Conservation (phyloP, 2,797 vertebrate species). For the Alfaro cultratus region DNA sequence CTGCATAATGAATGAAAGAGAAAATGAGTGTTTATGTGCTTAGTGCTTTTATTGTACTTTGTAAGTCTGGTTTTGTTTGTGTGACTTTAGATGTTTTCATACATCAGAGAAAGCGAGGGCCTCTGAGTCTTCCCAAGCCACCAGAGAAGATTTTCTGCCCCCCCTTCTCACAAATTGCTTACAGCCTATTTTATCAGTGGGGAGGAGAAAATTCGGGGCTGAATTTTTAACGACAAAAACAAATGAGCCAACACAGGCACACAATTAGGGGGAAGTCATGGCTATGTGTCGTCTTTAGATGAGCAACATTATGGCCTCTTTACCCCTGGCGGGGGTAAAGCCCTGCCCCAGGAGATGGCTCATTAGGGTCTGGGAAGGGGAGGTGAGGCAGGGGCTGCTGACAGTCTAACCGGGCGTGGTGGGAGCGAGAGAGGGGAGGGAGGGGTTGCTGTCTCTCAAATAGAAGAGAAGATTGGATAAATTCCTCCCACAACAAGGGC, state of each 20-base stretch:
- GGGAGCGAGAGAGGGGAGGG: background rate
- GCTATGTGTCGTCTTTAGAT: conserved; percentile 90
- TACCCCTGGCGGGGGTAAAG: conserved; percentile 85
- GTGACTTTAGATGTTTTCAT: conserved; percentile 58
- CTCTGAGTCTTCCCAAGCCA: conserved; percentile 76
- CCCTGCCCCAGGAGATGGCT: conserved; percentile 86
- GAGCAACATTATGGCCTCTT: conserved; percentile 93
- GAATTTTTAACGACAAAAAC: conserved; percentile 90
- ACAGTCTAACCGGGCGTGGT: conserved; percentile 75
- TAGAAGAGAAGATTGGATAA: conserved; percentile 51
- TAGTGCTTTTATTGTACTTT: conserved; percentile 62
- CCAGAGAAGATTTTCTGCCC: conserved; percentile 76
- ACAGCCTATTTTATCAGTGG: conserved; percentile 77
- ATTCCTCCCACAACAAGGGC: conserved; percentile 60
- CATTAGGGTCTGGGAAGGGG: conserved; percentile 83
- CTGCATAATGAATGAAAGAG: conserved; percentile 50
- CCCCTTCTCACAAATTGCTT: conserved; percentile 79
- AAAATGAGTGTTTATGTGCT: conserved; percentile 54
- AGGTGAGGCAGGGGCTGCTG: conserved; percentile 70
- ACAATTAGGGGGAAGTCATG: conserved; percentile 89
- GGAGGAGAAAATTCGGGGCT: conserved; percentile 78
- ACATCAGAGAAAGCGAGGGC: conserved; percentile 70
- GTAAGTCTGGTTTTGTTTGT: conserved; percentile 56
- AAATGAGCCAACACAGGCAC: conserved; percentile 87
- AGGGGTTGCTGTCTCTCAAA: conserved; percentile 57